Evolutionary conservation across 2,113 vertebrate species (phyloP).

Genomic region (Callipepla californica): DNA sequence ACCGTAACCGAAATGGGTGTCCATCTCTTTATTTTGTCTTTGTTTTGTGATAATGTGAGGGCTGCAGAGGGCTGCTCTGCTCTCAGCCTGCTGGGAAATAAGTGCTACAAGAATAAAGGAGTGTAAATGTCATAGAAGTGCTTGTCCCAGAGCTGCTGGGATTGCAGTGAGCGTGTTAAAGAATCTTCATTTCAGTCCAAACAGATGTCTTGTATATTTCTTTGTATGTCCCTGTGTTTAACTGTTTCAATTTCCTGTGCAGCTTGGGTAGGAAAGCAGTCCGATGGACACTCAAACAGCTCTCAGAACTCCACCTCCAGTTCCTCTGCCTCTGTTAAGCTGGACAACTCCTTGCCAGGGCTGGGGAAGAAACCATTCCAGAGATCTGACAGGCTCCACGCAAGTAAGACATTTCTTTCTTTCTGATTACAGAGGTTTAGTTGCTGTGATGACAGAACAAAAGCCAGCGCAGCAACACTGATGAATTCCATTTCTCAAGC

Average conservation of each 20-base stretch:
- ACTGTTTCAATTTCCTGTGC: background rate
- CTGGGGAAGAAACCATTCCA: conserved; percentile 89
- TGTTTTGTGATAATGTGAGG: background rate
- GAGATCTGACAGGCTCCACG: conserved; percentile 88
- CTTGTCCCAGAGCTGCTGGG: background rate
- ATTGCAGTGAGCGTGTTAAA: rapidly evolving
- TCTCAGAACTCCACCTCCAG: conserved; percentile 80
- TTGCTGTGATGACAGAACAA: background rate
- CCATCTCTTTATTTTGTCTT: rapidly evolving
- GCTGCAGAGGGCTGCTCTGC: background rate
- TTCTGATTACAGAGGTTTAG: background rate
- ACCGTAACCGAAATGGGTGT: rapidly evolving
- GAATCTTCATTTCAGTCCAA: background rate
- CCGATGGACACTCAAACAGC: conserved; percentile 75
- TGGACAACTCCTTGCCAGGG: conserved; percentile 82
- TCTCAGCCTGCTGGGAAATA: background rate
- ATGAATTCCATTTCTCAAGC: background rate
- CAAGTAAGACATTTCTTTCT: conserved; percentile 79
- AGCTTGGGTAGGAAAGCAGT: conserved; percentile 84
- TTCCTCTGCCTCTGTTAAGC: conserved; percentile 80
- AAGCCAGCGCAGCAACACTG: background rate
- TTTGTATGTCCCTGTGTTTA: background rate
- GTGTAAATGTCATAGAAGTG: rapidly evolving
- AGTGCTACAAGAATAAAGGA: background rate
- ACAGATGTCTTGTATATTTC: background rate